A percentile compares a stretch with the other conserved stretches of the same genome.
phyloP scores from a whole-genome alignment of 1,140 invertebrate species.

The Delia radicum region DNA sequence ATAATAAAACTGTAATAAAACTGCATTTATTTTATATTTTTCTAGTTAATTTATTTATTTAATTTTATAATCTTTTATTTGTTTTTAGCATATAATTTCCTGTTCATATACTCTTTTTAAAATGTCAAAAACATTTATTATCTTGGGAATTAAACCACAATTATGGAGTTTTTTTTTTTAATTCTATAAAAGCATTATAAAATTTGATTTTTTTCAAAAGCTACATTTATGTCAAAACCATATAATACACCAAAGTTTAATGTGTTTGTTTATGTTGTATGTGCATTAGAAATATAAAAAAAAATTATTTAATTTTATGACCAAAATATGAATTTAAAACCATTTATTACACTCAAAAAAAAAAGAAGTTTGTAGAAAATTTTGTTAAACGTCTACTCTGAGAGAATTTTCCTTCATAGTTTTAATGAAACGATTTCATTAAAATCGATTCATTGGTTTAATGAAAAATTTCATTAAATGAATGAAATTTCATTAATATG shows the following conservation, averaged over 20 bases:
- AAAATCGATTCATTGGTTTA: too few relatives aligned
- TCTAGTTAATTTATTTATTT: not conserved
- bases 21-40: not conserved
- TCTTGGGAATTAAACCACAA: not conserved
- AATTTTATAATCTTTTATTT: not conserved
- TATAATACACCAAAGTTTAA: not conserved
- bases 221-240: conserved; percentile 4
- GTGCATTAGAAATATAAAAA: too few relatives aligned
- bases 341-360: too few relatives aligned
- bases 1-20: too few relatives aligned
- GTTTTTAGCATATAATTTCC: not conserved
- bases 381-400: too few relatives aligned
- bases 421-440: too few relatives aligned
- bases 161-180: not conserved
- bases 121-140: not conserved
- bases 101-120: not conserved
- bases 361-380: too few relatives aligned
- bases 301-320: too few relatives aligned
- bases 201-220: not conserved
- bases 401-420: too few relatives aligned
- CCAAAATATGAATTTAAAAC: too few relatives aligned
- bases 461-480: too few relatives aligned
- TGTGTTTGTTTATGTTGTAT: not conserved
- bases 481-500: too few relatives aligned
- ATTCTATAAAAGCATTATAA: not conserved